Conservation (phyloP, 1,140 invertebrate species). For the Anoplolepis gracilipes region DNA sequence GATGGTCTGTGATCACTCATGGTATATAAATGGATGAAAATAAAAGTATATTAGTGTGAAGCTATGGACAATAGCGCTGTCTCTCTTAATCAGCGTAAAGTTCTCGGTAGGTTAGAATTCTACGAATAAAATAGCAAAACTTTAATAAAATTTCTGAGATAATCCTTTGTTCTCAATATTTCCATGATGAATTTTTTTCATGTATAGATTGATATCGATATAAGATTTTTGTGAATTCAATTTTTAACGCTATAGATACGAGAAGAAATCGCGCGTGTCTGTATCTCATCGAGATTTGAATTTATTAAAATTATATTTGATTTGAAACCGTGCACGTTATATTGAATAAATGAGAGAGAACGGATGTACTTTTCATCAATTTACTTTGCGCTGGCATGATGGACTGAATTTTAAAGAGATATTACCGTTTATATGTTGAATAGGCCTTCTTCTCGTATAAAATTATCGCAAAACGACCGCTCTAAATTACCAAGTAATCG, state of each 20-base stretch:
- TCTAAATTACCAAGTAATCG: slow-evolving; percentile 41
- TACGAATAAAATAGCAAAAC: neutral
- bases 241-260: neutral
- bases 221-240: neutral
- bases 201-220: neutral
- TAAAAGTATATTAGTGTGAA: neutral
- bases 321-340: neutral
- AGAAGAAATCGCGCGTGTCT: neutral
- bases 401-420: slow-evolving; percentile 39
- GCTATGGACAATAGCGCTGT: neutral
- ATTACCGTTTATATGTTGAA: slow-evolving; percentile 21
- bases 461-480: slow-evolving; percentile 25
- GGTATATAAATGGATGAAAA: neutral
- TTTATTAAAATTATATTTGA: slow-evolving; percentile 18
- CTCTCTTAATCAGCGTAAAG: neutral
- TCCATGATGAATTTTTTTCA: neutral
- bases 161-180: neutral
- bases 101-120: neutral
- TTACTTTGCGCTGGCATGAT: slow-evolving; percentile 14
- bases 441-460: slow-evolving; percentile 4
- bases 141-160: neutral
- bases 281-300: neutral
- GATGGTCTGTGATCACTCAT: slow-evolving; percentile 2
- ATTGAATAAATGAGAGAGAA: neutral
- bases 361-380: slow-evolving; percentile 6